phyloP scores from a whole-genome alignment of 53 echinoderm and acorn worm species.

The Patiria pectinifera region DNA sequence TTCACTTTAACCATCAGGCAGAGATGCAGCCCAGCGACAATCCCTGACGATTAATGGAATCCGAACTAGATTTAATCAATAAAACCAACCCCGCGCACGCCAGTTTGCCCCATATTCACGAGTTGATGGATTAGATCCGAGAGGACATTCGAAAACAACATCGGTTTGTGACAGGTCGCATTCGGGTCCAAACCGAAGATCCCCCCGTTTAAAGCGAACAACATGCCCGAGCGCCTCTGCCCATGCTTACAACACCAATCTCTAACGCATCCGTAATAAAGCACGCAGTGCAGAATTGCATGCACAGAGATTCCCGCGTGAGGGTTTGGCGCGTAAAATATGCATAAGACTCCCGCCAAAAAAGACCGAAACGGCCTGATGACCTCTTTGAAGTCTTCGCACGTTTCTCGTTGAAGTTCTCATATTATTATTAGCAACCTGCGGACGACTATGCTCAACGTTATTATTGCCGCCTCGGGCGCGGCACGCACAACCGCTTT shows the following conservation, averaged over 20 bases:
- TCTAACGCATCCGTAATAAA: neutral
- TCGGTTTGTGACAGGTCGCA: conserved; percentile 3
- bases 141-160: conserved; percentile 46
- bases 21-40: neutral
- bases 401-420: conserved; percentile 48
- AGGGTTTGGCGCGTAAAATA: neutral
- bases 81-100: conserved; percentile 24
- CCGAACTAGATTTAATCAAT: conserved; percentile 37
- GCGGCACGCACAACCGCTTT: conserved; percentile 44
- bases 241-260: neutral
- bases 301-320: neutral
- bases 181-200: neutral
- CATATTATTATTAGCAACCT: conserved; percentile 22
- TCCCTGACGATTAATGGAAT: conserved; percentile 7
- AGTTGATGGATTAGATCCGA: conserved; percentile 38
- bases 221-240: neutral
- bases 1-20: conserved; percentile 1
- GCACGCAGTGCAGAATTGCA: neutral
- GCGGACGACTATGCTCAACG: conserved; percentile 11
- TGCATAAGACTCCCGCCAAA: neutral
- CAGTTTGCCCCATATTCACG: neutral
- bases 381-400: conserved; percentile 47
- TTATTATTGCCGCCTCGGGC: conserved; percentile 32
- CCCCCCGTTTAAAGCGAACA: neutral
- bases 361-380: neutral